A percentile compares a stretch with the other conserved stretches of the same genome.
These are phyloP conservation scores for Neotoma lepida DNA, from an alignment of 2,113 vertebrate species.

Conservation along the genomic window DNA sequence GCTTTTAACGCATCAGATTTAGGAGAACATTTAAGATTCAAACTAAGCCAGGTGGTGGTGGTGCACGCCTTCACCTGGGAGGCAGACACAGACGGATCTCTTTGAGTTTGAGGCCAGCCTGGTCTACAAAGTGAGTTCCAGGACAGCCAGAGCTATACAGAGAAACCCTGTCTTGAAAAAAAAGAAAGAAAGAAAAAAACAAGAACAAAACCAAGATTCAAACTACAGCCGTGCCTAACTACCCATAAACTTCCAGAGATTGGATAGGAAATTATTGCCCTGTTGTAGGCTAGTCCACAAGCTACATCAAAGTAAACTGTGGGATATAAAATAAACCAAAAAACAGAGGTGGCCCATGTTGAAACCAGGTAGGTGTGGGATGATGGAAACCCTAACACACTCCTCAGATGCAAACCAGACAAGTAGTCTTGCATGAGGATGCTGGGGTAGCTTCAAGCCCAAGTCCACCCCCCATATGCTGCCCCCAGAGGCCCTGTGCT, in stretches of 20 bases:
- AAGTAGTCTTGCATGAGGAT: background rate
- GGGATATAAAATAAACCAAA: background rate
- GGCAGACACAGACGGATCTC: background rate
- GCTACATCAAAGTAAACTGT: constrained; percentile 12
- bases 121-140: background rate
- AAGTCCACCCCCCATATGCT: background rate
- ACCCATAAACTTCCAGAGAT: background rate
- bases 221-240: background rate
- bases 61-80: background rate
- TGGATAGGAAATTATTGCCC: constrained; percentile 16
- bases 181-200: background rate
- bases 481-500: background rate
- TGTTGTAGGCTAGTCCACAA: constrained; percentile 14
- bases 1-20: background rate
- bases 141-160: background rate
- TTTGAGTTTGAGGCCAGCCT: background rate
- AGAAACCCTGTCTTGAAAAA: background rate
- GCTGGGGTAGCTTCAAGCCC: constrained; percentile 6
- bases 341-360: background rate
- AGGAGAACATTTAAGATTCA: background rate
- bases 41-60: background rate
- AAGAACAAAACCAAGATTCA: background rate
- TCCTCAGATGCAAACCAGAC: background rate
- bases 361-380: background rate
- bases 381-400: background rate